Base-by-base conservation (phyloP, 2,888 invertebrate species). In the Latrodectus elegans region DNA sequence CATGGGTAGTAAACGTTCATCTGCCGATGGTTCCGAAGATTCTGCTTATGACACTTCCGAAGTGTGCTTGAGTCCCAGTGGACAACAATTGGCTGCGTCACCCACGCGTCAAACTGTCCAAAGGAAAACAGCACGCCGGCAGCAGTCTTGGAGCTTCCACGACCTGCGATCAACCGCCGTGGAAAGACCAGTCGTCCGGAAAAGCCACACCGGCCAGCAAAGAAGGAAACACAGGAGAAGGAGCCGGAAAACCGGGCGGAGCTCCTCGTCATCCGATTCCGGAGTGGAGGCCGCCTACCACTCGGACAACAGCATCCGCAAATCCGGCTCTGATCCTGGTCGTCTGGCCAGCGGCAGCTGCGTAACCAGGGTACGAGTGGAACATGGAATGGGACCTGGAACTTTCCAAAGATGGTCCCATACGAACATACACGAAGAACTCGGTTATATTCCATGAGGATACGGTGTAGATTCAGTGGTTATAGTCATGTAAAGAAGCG, bases 11-110 rank as follows among this genome's bases (percentile, higher is more conserved):
- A 89, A 89, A 51, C 51, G 80, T 55, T 89, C 89, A 4, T 85
- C 85, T 14, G 83, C 83, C 1, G 87, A 89, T 11, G 78, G 84
- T 15, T 88, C 88, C 9, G 88, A 82, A 68, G 89, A 89, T 71
- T 88, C 89, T 12, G 88, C 89, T 22, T 89, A 89, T 68, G 89
- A 89, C 53, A 85, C 88, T 10, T 89, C 89, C 6, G 89, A 89
- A 74, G 88, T 89, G 12, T 89, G 89, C 55, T 71, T 88, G 8
- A 88, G 89, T 55, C 89, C 89, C 8, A 76, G 74, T 4, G 89
- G 89, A 17, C 85, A 77, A 26, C 84, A 79, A 38, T 51, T 8
- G 10, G 26, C 70, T 22, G 65, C 73, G 17, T 73, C 74, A 1
- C 79, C 84, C 9, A 17, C 73, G 10, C 68, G 82, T 26, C 76